Evolutionary conservation across 2,797 vertebrate species (phyloP), one percentile per base, ranked within the genome.

Genomic region (Alauda arvensis): DNA sequence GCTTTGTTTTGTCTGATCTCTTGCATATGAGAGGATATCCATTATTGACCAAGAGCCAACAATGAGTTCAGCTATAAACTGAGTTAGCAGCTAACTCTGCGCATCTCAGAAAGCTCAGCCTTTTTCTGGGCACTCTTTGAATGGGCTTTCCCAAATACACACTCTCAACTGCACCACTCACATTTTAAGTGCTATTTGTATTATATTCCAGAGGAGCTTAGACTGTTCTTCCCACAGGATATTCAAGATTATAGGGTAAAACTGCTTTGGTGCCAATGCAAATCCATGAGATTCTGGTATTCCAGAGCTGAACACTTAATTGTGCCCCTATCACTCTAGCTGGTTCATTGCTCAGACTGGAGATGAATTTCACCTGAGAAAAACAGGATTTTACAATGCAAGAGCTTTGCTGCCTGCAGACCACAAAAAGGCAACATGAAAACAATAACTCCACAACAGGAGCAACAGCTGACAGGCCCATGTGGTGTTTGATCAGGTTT

Each of bases 1-100:
- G 34, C 31, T 81, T 46, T 87, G 37, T 74, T 89, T 86, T 86
- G 65, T 56, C 68, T 63, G 29, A 70, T 87, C 12, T 24, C 31
- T 57, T 37, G 13, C 28, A 29, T 68, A 68, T 61, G 31, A 88
- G 34, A 77, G 65, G 82, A 85, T 37, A 70, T 16, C 15, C 34
- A 56, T 70, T 80, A 67, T 5, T 63, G 39, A 87, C 77, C 56
- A 75, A 12, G 29, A 37, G 40, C 71, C 48, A 85, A 55, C 43
- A 68, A 31, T 51, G 21, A 78, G 23, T 43, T 78, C 75, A 75
- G 51, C 62, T 71, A 46, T 23, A 77, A 82, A 77, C 10, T 31
- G 31, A 89, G 39, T 42, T 53, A 65, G 57, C 39, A 42, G 34
- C 46, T 78, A 63, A 31, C 28, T 87, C 46, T 65, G 43, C 28